A percentile compares a stretch with the other conserved stretches of the same genome.
Conservation (phyloP, 23 tunicate genomes). For the Halocynthia roretzi region DNA sequence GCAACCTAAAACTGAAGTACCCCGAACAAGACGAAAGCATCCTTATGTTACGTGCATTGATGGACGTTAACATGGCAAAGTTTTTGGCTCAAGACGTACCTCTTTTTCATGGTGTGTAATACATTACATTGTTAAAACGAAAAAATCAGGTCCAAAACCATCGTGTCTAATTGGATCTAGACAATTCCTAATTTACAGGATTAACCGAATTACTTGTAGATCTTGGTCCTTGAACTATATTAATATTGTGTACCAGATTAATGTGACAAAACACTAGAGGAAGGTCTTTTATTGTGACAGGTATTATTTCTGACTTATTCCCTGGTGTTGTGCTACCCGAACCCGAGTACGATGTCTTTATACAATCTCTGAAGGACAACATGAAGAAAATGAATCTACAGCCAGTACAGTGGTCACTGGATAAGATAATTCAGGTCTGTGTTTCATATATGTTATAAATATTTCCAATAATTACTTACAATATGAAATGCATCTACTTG, state of each 20-base stretch:
- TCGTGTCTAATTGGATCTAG: no score
- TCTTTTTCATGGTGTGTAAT: constrained; percentile 67
- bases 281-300: constrained; percentile 9
- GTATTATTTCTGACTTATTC: constrained; percentile 91
- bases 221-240: neutral
- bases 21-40: constrained; percentile 94
- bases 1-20: constrained; percentile 89
- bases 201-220: neutral
- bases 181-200: no score
- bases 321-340: constrained; percentile 93
- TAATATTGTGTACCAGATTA: no score
- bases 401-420: constrained; percentile 75
- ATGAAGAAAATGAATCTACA: constrained; percentile 60
- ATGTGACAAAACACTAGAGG: no score
- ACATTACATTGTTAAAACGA: neutral
- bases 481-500: neutral
- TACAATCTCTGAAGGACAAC: constrained; percentile 61
- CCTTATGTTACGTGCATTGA: constrained; percentile 83
- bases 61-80: constrained; percentile 95
- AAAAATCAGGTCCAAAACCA: neutral
- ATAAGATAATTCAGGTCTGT: constrained; percentile 65
- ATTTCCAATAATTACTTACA: no score
- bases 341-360: constrained; percentile 88
- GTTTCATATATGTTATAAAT: neutral
- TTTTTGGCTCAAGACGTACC: constrained; percentile 97